Evolutionary conservation across 2,888 invertebrate species (phyloP), one percentile per base, ranked within the genome.

Genomic region (Ethmia dodecea): DNA sequence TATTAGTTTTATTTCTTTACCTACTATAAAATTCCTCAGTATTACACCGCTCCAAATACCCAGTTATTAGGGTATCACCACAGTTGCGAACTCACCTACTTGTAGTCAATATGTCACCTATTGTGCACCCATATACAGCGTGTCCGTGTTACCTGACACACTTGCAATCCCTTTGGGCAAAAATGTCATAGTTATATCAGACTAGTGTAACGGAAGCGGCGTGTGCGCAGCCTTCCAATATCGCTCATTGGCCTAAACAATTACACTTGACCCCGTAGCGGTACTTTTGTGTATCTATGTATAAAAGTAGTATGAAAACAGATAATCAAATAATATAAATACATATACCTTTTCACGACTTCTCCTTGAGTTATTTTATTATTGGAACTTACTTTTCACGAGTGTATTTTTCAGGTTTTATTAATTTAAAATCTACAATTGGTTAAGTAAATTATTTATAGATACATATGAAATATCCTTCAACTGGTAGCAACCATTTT

Each of bases 161-260:
- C 61, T 57, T 69, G 11, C 30, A 20, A 20, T 73, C 77, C 78
- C 78, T 45, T 71, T 78, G 80, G 81, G 76, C 69, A 80, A 81
- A 68, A 80, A 69, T 83, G 81, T 83, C 81, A 78, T 79, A 73
- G 70, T 77, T 77, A 75, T 74, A 76, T 73, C 74, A 74, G 76
- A 70, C 53, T 56, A 81, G 77, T 80, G 69, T 80, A 81, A 81
- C 84, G 83, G 83, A 83, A 79, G 75, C 55, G 52, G 40, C 44
- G 60, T 67, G 72, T 69, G 75, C 63, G 58, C 47, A 41, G 73
- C 59, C 52, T 72, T 41, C 52, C 61, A 70, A 73, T 60, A 51
- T 44, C 42, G 31, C 40, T 42, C 55, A 52, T 46, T 58, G 53
- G 38, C 53, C 51, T 32, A 35, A 37, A 31, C 45, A 38, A 40